Percentiles rank a stretch among this genome's conserved stretches.
Evolutionary conservation across 2,888 invertebrate species (phyloP).

Genomic region (Serripes groenlandicus): DNA sequence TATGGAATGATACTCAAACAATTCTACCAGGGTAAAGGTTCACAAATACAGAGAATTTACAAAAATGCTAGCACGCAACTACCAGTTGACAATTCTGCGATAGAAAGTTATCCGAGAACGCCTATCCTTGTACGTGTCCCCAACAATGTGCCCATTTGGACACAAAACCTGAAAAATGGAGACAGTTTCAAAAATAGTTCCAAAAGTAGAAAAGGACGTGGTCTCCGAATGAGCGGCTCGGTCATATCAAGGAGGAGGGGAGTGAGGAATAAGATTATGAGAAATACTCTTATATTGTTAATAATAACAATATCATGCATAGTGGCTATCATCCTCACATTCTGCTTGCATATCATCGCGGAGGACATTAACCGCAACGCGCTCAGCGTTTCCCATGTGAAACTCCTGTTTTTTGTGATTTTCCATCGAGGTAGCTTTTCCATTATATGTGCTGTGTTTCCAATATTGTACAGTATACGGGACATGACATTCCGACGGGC

Average conservation of each 20-base stretch:
- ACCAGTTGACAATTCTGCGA: not conserved
- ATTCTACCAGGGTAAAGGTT: slow-evolving; percentile 48
- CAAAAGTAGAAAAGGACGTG: not conserved
- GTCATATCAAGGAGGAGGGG: slow-evolving; percentile 40
- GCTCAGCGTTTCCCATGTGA: slow-evolving; percentile 13
- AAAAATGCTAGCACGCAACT: slow-evolving; percentile 34
- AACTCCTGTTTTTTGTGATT: slow-evolving; percentile 60
- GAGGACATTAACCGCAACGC: slow-evolving; percentile 55
- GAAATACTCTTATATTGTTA: slow-evolving; percentile 62
- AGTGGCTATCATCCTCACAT: slow-evolving; percentile 57
- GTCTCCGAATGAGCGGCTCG: slow-evolving; percentile 47
- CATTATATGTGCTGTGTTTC: slow-evolving; percentile 66
- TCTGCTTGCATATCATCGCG: slow-evolving; percentile 58
- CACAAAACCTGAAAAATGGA: slow-evolving; percentile 14
- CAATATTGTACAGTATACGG: slow-evolving; percentile 58
- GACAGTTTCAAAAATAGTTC: slow-evolving; percentile 14
- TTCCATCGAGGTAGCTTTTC: slow-evolving; percentile 67
- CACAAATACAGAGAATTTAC: slow-evolving; percentile 46
- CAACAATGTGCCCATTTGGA: not conserved
- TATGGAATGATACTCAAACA: slow-evolving; percentile 59
- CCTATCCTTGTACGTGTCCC: not conserved
- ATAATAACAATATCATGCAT: slow-evolving; percentile 64
- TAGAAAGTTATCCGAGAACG: not conserved
- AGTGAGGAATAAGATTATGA: slow-evolving; percentile 46
- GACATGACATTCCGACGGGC: slow-evolving; percentile 57